Evolutionary conservation across 2,888 invertebrate genomes (phyloP).

Genomic region (Lasiommata megera): DNA sequence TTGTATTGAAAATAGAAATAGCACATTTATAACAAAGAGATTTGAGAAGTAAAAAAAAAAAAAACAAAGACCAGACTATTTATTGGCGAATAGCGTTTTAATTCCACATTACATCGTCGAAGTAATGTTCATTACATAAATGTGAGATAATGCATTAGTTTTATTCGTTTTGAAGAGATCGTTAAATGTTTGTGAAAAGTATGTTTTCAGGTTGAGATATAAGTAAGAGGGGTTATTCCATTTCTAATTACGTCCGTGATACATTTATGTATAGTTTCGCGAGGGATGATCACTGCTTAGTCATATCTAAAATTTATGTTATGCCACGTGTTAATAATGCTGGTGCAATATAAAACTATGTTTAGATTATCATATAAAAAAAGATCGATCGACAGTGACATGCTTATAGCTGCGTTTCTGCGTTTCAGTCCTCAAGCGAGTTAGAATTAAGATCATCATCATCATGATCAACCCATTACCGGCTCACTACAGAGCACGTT

Average conservation of each 20-base stretch:
- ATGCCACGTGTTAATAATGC: background rate
- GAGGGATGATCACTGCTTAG: constrained; percentile 12
- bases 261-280: constrained; percentile 13
- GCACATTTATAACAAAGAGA: constrained; percentile 2
- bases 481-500: too few relatives aligned
- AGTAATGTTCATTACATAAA: constrained; percentile 16
- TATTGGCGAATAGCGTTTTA: background rate
- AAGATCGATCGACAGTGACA: too few relatives aligned
- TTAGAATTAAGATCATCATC: too few relatives aligned
- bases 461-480: too few relatives aligned
- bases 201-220: constrained; percentile 21
- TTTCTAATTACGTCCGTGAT: constrained; percentile 17
- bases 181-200: constrained; percentile 18
- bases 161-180: constrained; percentile 27
- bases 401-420: too few relatives aligned
- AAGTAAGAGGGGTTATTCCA: constrained; percentile 24
- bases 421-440: too few relatives aligned
- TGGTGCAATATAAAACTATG: too few relatives aligned
- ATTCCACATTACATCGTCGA: constrained; percentile 5
- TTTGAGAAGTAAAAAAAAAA: constrained; percentile 5
- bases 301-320: constrained; percentile 16
- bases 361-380: too few relatives aligned
- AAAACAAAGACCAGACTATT: background rate
- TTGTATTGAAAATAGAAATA: background rate
- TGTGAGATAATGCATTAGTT: constrained; percentile 12